Conservation (phyloP, 2,113 vertebrate species). For the Macquaria australasica region DNA sequence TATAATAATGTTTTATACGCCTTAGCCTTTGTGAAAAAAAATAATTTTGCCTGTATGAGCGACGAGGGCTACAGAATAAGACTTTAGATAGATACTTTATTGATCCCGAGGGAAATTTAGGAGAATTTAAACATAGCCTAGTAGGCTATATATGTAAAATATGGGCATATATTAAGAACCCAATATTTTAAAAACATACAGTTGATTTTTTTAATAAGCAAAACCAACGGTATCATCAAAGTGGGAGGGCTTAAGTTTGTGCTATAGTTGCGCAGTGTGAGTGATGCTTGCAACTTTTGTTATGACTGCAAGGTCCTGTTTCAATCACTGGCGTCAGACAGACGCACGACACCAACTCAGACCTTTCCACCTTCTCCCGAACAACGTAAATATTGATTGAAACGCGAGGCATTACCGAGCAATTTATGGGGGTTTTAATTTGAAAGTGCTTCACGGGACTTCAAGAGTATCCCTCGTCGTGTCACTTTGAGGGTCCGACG, state of each 20-base stretch:
- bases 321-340: slow-evolving; percentile 87
- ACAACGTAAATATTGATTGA: slow-evolving; percentile 54
- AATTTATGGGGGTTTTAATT: slow-evolving; percentile 39
- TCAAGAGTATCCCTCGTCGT: slow-evolving; percentile 44
- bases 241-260: slow-evolving; percentile 69
- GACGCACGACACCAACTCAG: slow-evolving; percentile 73
- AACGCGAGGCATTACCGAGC: slow-evolving; percentile 3
- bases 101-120: no score
- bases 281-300: slow-evolving; percentile 81
- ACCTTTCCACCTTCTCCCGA: slow-evolving; percentile 63
- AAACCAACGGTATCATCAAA: slow-evolving; percentile 5
- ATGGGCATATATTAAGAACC: neutral
- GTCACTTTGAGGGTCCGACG: slow-evolving; percentile 71
- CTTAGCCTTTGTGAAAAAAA: neutral
- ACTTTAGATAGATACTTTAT: no score
- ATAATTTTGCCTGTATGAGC: neutral
- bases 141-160: neutral
- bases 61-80: neutral
- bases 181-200: neutral
- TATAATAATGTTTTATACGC: neutral
- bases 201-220: neutral
- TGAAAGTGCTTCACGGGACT: slow-evolving; percentile 49
- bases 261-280: slow-evolving; percentile 63
- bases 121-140: neutral
- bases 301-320: slow-evolving; percentile 83